Base-by-base conservation (phyloP, 2,113 vertebrate genomes). In the Paramisgurnus dabryanus region DNA sequence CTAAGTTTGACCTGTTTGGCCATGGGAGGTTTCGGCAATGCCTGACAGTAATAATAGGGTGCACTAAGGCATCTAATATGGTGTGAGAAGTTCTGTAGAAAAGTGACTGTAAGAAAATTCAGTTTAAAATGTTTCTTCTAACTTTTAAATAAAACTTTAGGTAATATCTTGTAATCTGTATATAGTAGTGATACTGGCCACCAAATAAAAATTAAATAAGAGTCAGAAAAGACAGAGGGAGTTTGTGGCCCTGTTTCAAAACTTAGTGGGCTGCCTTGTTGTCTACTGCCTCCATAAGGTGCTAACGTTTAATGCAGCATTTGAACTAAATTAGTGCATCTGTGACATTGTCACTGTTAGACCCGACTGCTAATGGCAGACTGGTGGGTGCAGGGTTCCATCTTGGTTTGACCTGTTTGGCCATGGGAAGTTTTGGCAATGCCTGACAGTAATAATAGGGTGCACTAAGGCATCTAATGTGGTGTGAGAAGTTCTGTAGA, bases 381-480 rank as follows among this genome's bases (percentile, higher is more conserved):
- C 61, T 75, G 69, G 18, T 78, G 34, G 53, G 65, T 68, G 50
- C 40, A 11, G 65, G 60, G 53, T 66, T 57, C 67, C 80, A 67
- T 82, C 76, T 50, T 53, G 63, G 63, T 65, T 40, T 76, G 74
- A 76, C 60, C 47, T 34, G 61, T 67, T n/a, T 60, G 73, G 41
- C 66, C 77, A 79, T 2, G 7, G 76, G 60, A 70, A 76, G 58
- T 22, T 50, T n/a, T 13, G n/a, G 40, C 18, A 65, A 58, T 58
- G 76, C 70, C 70, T 64, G 78, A 80, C 73, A 77, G 50, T 78
- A 76, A 81, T 81, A 67, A 74, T 27, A 22, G 53, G 47, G 72
- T 47, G 58, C 41, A 27, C 40, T 53, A 18, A 49, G 34, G 53
- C 39, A 61, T 2, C 67, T 81, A 41, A 80, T 75, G 34, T 55